Evolutionary conservation across 2,888 invertebrate genomes (phyloP), one percentile per base, ranked within the genome.

Genomic region (Cheilosia vernalis): DNA sequence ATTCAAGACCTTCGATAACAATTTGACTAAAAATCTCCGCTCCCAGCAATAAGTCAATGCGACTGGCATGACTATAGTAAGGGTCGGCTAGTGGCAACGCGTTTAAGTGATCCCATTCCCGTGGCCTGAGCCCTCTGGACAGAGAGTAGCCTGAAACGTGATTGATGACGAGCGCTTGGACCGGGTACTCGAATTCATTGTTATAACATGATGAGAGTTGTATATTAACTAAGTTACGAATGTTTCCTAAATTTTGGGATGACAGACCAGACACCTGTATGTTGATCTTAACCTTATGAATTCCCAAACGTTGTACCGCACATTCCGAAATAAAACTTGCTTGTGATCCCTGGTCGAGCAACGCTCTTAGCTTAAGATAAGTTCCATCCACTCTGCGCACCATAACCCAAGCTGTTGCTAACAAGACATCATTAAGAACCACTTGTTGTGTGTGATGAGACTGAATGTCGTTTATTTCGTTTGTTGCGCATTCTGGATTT

Each of bases 321-420:
- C 64, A 33, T 64, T 64, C 64, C 33, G 49, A 51, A 51, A 49
- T 51, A n/a, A 64, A 64, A 30, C 33, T 64, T 9, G 55, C 44
- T 24, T 60, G 47, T 19, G 44, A 40, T 9, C 58, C 37, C 33
- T 58, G 58, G 37, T 58, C 58, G n/a, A 58, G 58, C 37, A 61
- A 27, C 4, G 63, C 63, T 49, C 33, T 49, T 30, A 64, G 33
- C 6, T 66, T 53, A 2, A 21, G 15, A 7, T 51, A 10, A 9
- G 19, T 37, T 66, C 37, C 51, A 30, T 53, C 66, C n/a, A 40
- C 51, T 53, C 15, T 37, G 1, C 37, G 24, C 40, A 66, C 53
- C 66, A 51, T 13, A 66, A 53, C 66, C 66, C 53, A 63, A 15
- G 63, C 47, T 24, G 27, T 47, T 30, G 47, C 63, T 47, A 60